phyloP scores from a whole-genome alignment of 2,888 invertebrate genomes.

The Ceramica pisi region DNA sequence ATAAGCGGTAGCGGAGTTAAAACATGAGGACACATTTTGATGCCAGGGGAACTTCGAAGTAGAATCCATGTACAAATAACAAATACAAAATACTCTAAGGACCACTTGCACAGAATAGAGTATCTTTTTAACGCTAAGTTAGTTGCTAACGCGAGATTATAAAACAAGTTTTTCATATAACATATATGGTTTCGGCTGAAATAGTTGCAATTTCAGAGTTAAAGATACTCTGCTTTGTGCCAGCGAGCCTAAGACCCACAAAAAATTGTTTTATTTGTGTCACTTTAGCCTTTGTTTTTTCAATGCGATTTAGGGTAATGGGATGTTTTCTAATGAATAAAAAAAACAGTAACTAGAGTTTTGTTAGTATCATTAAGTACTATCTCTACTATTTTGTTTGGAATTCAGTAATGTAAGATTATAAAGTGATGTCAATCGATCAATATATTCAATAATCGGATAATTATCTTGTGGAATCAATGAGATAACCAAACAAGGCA shows the following conservation, averaged over 20 bases:
- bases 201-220: no score
- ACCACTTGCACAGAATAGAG: no score
- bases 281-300: background rate
- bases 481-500: constrained; percentile 24
- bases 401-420: constrained; percentile 18
- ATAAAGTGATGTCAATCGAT: constrained; percentile 9
- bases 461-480: constrained; percentile 30
- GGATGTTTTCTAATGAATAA: background rate
- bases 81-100: no score
- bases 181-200: no score
- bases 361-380: background rate
- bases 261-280: no score
- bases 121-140: no score
- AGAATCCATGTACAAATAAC: no score
- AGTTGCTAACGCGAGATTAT: no score
- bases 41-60: no score
- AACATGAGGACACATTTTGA: background rate
- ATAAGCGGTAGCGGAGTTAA: constrained; percentile 53
- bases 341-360: background rate
- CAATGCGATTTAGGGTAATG: background rate
- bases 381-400: constrained; percentile 6
- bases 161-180: no score
- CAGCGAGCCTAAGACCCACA: no score
- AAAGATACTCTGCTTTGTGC: no score
- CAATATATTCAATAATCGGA: constrained; percentile 21